These are phyloP conservation scores for Coboldia fuscipes DNA, from an alignment of 1,140 invertebrate genomes.

Conservation along the genomic window DNA sequence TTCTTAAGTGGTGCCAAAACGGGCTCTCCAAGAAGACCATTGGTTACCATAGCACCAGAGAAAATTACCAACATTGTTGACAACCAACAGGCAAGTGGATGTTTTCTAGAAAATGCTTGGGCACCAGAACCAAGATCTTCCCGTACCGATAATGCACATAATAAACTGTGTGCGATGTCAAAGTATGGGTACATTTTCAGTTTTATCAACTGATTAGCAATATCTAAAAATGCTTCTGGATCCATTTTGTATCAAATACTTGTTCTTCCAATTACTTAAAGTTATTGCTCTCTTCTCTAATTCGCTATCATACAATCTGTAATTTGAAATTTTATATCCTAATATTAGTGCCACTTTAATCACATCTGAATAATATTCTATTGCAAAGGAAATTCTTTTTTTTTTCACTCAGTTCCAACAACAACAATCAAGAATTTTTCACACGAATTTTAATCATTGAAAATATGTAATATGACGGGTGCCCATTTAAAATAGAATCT, in stretches of 20 bases:
- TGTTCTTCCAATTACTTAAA: too few relatives aligned
- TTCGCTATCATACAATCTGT: too few relatives aligned
- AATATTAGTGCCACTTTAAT: too few relatives aligned
- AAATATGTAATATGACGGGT: too few relatives aligned
- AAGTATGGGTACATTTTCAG: constrained; percentile 99
- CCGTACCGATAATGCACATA: constrained; percentile 77
- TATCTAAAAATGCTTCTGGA: constrained; percentile 89
- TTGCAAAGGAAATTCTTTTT: too few relatives aligned
- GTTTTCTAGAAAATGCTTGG: constrained; percentile 82
- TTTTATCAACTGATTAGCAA: constrained; percentile 96
- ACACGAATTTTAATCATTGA: too few relatives aligned
- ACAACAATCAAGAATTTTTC: too few relatives aligned
- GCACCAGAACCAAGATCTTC: constrained; percentile 87
- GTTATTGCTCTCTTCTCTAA: too few relatives aligned
- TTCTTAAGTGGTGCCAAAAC: constrained; percentile 87
- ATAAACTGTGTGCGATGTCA: constrained; percentile 83
- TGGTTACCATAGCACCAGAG: constrained; percentile 85
- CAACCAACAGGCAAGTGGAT: constrained; percentile 93
- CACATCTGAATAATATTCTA: too few relatives aligned
- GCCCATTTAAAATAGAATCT: too few relatives aligned
- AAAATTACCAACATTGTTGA: constrained; percentile 97
- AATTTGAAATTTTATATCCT: too few relatives aligned
- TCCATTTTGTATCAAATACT: constrained; percentile 51
- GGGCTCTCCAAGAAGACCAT: constrained; percentile 86
- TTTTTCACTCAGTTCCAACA: too few relatives aligned